phyloP scores from a whole-genome alignment of 2,113 vertebrate genomes.

The Varanus komodoensis region DNA sequence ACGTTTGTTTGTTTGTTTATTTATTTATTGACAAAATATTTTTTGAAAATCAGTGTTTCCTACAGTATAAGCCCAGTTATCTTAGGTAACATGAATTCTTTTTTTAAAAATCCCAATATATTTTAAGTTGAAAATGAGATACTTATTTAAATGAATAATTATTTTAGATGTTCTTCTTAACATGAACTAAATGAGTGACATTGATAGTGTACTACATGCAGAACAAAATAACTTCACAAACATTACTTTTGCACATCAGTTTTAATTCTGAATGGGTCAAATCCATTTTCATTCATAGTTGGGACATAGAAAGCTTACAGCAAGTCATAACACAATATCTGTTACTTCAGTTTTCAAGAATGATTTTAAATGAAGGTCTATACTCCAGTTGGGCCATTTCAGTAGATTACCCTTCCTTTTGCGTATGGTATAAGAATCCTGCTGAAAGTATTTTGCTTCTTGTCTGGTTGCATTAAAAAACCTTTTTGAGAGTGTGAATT shows the following conservation, averaged over 20 bases:
- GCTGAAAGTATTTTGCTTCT: background rate
- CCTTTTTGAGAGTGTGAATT: background rate
- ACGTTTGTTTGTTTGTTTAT: background rate
- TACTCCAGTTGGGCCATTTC: background rate
- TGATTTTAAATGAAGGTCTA: background rate
- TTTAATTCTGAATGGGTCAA: background rate
- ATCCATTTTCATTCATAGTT: background rate
- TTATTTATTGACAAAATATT: background rate
- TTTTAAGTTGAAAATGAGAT: conserved; percentile 2
- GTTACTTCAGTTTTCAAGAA: background rate
- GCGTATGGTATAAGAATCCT: background rate
- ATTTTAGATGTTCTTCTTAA: background rate
- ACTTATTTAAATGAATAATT: background rate
- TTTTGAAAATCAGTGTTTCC: background rate
- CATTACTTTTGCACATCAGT: background rate
- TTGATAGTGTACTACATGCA: background rate
- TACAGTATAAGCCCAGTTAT: background rate
- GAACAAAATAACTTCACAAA: background rate
- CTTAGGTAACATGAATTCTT: background rate
- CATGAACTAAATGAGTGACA: background rate
- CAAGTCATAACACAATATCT: background rate
- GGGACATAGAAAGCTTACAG: no score
- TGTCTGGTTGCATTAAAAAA: background rate
- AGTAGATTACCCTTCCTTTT: background rate
- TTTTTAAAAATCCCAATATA: background rate